Evolutionary conservation across 2,797 vertebrate species (phyloP), one percentile per base, ranked within the genome.

Genomic region (Crocodylus rhombifer): DNA sequence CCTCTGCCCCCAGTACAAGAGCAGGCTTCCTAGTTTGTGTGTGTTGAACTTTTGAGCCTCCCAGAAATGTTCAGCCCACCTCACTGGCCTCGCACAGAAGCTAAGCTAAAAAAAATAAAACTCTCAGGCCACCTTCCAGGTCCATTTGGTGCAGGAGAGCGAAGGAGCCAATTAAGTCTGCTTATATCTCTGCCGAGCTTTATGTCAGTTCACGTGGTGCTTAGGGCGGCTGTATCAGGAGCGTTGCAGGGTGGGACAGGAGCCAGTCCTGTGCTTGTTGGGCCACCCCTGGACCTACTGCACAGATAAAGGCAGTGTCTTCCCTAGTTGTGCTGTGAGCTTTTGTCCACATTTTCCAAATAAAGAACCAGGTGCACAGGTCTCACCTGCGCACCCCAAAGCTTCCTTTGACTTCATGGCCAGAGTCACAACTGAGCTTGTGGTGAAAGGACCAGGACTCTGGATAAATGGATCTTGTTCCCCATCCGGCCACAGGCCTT

Each of bases 401-500:
- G 56, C 69, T 78, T 5, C 61, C 55, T 55, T 61, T 20, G 65
- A 61, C n/a, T 67, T 30, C 13, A 33, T 9, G 30, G n/a, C 30
- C 33, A 74, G 1, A 18, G 33, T 61, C 57, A 7, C 26, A 55
- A 65, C 25, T 2, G 21, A 26, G 16, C 76, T 23, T 55, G 71
- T 18, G 58, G 11, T 83, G 23, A 30, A 20, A 69, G 55, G 20
- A 26, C 30, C 57, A 58, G 71, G 78, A 63, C 4, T 5, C 26
- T 20, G 30, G 21, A 88, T 84, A 36, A 56, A 28, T 0, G 0
- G 26, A 17, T 80, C 78, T 61, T 65, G 25, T 65, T 65, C n/a
- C 64, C 64, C 16, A 9, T 5, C 30, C 30, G 30, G 64, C 64
- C 18, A 60, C 16, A 60, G 58, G 21, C 30, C 75, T 51, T 33